phyloP scores from a whole-genome alignment of 2,113 vertebrate genomes.

The Tachycineta bicolor region DNA sequence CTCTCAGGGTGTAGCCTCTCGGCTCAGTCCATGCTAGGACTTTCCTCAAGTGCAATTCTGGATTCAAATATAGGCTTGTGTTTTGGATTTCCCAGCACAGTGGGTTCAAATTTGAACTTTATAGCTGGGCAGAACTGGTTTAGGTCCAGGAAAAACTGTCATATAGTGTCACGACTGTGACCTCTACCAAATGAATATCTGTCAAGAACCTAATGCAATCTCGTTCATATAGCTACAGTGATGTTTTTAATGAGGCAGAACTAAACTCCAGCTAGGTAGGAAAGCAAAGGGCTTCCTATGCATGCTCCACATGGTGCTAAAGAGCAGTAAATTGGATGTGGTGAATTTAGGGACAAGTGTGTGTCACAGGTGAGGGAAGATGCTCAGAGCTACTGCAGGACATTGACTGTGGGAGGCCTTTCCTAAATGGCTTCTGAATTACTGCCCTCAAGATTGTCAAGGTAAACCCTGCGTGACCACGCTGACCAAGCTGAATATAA shows the following conservation, averaged over 20 bases:
- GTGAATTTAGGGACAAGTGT: background rate
- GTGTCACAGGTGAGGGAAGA: background rate
- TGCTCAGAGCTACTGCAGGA: background rate
- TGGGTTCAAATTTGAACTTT: background rate
- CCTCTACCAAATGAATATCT: background rate
- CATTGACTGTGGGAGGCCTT: accelerated
- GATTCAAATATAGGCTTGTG: background rate
- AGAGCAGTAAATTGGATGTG: background rate
- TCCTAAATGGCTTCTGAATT: background rate
- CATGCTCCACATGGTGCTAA: background rate
- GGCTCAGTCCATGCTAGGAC: background rate
- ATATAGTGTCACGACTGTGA: background rate
- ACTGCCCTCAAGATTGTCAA: background rate
- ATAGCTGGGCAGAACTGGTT: background rate
- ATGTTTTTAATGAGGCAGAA: slow-evolving; percentile 4
- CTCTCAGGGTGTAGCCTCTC: background rate
- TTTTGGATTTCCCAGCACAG: background rate
- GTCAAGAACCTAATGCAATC: background rate
- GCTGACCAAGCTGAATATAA: background rate
- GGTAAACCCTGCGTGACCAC: background rate
- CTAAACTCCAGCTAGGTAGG: background rate
- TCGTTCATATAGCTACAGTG: background rate
- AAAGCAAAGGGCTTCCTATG: background rate
- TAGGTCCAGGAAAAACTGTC: background rate
- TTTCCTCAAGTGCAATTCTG: background rate